Evolutionary conservation across 2,888 invertebrate species (phyloP).

Genomic region (Chloroclystis v-ata): DNA sequence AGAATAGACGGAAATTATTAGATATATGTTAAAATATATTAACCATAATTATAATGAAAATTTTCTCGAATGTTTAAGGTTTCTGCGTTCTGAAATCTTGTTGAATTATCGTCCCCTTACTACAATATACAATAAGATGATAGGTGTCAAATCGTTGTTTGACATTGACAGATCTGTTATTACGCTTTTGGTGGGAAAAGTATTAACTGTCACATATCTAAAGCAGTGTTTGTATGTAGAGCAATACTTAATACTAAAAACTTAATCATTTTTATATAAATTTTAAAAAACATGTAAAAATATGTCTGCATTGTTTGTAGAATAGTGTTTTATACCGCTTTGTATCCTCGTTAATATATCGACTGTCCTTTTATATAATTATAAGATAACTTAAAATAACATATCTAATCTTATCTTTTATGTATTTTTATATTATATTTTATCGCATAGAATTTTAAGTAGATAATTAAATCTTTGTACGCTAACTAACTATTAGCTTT

Average conservation of each 20-base stretch:
- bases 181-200: constrained; percentile 2
- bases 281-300: constrained; percentile 20
- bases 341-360: constrained; percentile 24
- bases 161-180: not conserved
- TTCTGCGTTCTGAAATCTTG: constrained; percentile 19
- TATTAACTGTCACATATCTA: constrained; percentile 14
- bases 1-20: too few species aligned
- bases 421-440: constrained; percentile 20
- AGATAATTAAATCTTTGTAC: constrained; percentile 23
- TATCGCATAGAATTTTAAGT: constrained; percentile 26
- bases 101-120: constrained; percentile 2
- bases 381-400: constrained; percentile 13
- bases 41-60: not conserved
- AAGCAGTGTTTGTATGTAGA: constrained; percentile 3
- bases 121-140: not conserved
- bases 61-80: constrained; percentile 18
- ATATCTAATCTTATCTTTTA: constrained; percentile 12
- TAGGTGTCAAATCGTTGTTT: not conserved
- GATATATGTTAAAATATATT: not conserved
- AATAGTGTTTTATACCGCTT: constrained; percentile 29
- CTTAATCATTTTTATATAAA: constrained; percentile 3
- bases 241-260: constrained; percentile 1
- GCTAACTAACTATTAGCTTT: constrained; percentile 16
- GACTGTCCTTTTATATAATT: constrained; percentile 29
- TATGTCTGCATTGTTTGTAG: constrained; percentile 24